Conservation (phyloP, 2,888 invertebrate species). For the Spicauda simplicius region DNA sequence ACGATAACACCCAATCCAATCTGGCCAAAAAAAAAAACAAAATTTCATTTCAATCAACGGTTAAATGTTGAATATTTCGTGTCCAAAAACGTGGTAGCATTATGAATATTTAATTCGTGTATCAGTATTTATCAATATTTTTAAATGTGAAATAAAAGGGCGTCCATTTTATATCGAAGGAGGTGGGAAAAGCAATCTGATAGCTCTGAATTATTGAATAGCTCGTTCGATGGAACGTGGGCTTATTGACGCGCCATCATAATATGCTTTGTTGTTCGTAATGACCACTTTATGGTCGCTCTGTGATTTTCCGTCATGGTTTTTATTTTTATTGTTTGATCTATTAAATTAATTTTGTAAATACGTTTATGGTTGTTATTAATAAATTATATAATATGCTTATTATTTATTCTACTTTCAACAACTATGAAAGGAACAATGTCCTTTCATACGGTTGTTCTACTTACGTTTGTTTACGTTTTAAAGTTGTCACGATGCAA, state of each 20-base stretch:
- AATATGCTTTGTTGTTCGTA: constrained; percentile 20
- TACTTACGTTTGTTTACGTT: too few relatives aligned
- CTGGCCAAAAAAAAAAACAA: not conserved
- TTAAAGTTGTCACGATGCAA: too few relatives aligned
- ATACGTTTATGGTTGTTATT: too few relatives aligned
- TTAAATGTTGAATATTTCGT: not conserved
- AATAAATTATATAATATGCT: too few relatives aligned
- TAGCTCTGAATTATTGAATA: constrained; percentile 28
- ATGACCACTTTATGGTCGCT: constrained; percentile 20
- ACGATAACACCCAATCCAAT: not conserved
- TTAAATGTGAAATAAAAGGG: constrained; percentile 19
- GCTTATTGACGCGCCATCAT: constrained; percentile 23
- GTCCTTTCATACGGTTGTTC: too few relatives aligned
- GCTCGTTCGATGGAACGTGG: constrained; percentile 5
- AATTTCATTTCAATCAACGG: not conserved
- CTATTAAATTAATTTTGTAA: not conserved
- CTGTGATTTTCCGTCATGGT: not conserved
- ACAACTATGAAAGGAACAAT: too few relatives aligned
- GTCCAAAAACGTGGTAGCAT: not conserved
- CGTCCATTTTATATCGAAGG: constrained; percentile 10
- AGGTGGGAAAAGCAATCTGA: constrained; percentile 30
- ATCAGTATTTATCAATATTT: constrained; percentile 13
- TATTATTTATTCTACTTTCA: too few relatives aligned
- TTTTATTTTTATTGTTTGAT: not conserved
- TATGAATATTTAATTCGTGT: not conserved